Percentiles rank a stretch among this genome's conserved stretches.
phyloP scores from a whole-genome alignment of 2,888 invertebrate genomes.

The Strigamia maritima region DNA sequence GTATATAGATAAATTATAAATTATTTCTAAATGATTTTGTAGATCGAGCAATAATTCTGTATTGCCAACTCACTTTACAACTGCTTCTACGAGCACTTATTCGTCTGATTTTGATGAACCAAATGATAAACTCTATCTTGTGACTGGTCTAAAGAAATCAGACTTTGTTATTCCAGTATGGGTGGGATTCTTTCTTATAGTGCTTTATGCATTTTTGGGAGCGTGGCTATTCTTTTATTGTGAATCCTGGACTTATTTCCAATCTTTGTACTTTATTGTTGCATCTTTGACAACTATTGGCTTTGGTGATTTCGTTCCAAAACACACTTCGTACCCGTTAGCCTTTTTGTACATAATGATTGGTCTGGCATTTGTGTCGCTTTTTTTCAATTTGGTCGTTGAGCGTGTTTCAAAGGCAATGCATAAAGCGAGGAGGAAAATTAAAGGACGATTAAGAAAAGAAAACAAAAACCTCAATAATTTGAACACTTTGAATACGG shows the following conservation, averaged over 20 bases:
- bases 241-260: not conserved
- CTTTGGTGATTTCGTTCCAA: not conserved
- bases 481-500: no score
- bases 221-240: not conserved
- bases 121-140: not conserved
- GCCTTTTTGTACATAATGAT: not conserved
- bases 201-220: not conserved
- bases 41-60: not conserved
- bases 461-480: no score
- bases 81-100: not conserved
- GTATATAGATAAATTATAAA: not conserved
- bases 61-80: not conserved
- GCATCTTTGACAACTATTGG: not conserved
- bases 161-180: constrained; percentile 8
- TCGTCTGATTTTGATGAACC: not conserved
- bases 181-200: not conserved
- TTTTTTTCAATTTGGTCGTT: constrained; percentile 6
- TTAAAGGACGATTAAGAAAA: not conserved
- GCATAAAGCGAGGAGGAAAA: not conserved
- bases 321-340: not conserved
- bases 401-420: not conserved
- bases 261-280: not conserved
- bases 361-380: not conserved
- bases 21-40: no score
- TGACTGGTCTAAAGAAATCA: not conserved